Base-by-base conservation (phyloP, 2,113 vertebrate species). In the Apodemus sylvaticus region DNA sequence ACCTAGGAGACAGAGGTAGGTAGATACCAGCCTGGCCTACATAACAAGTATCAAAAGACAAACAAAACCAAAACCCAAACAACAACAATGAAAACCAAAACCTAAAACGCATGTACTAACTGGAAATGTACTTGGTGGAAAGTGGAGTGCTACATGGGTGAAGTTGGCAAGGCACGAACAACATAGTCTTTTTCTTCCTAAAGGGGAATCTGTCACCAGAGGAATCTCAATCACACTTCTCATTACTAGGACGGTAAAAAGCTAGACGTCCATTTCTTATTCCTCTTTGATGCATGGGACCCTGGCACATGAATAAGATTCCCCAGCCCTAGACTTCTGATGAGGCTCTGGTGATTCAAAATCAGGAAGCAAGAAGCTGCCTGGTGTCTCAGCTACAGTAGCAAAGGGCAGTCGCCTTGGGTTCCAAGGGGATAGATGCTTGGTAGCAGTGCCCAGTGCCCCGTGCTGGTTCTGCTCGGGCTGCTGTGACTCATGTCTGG, bases 111-210 rank as follows among this genome's bases (percentile, higher is more conserved):
- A 31, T 53, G 10, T 42, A 20, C 70, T 92, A 53, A 17, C 62
- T 71, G 68, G 64, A 93, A 42, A 94, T 70, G 64, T 29, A 22
- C 58, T 92, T 86, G 39, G 64, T 77, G 58, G 17, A 42, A 36
- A 31, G 45, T 42, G 20, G 64, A 79, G 24, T 36, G 53, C 51
- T 66, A 85, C 66, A 81, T 79, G 62, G 22, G 51, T 55, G 74
- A 74, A 55, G 45, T 34, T 3, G 42, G 12, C 79, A 36, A 76
- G 71, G 39, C 22, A 31, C 51, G 53, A 92, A 92, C 5, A 29
- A 55, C 62, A 60, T 20, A 20, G 31, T 29, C 7, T 11, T 92
- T 76, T 86, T 93, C 48, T 10, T 92, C 39, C 77, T 29, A 24
- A 12, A 60, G 48, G 55, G 14, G 85, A n/a, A 55, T 86, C 73